A percentile compares a stretch with the other conserved stretches of the same genome.
phyloP scores from a whole-genome alignment of 2,888 invertebrate genomes.

The Brenthis ino region DNA sequence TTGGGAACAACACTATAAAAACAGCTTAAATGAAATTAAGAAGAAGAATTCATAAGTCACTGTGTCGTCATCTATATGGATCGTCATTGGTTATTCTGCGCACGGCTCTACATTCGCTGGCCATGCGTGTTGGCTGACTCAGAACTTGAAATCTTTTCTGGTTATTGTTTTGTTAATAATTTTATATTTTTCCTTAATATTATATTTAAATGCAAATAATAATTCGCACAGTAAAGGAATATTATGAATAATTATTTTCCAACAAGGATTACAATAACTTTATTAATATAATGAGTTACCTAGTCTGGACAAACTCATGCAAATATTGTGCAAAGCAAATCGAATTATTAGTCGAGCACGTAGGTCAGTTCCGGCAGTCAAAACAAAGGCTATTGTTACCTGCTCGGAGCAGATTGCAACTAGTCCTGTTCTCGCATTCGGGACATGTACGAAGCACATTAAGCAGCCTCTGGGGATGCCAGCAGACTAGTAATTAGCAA shows the following conservation, averaged over 20 bases:
- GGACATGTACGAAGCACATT: conserved; percentile 77
- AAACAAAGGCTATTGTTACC: conserved; percentile 78
- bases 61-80: conserved; percentile 62
- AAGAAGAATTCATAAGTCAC: conserved; percentile 31
- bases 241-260: background rate
- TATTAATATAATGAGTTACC: conserved; percentile 21
- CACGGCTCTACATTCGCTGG: conserved; percentile 59
- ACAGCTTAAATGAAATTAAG: conserved; percentile 3
- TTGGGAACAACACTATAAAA: too few relatives aligned
- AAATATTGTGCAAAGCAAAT: conserved; percentile 49
- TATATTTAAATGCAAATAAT: background rate
- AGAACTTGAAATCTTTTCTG: conserved; percentile 34
- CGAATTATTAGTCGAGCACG: conserved; percentile 60
- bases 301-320: conserved; percentile 35
- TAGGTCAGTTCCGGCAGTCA: conserved; percentile 65
- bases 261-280: conserved; percentile 7
- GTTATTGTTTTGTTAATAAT: conserved; percentile 17
- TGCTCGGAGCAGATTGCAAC: conserved; percentile 66
- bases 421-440: conserved; percentile 73
- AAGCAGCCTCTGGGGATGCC: conserved; percentile 76
- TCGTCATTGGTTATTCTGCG: conserved; percentile 73
- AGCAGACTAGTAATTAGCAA: conserved; percentile 79
- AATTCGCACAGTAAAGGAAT: background rate
- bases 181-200: conserved; percentile 5
- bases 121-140: conserved; percentile 63